Evolutionary conservation across 1,140 invertebrate genomes (phyloP), one percentile per base, ranked within the genome.

Genomic region (Drosophila eugracilis): DNA sequence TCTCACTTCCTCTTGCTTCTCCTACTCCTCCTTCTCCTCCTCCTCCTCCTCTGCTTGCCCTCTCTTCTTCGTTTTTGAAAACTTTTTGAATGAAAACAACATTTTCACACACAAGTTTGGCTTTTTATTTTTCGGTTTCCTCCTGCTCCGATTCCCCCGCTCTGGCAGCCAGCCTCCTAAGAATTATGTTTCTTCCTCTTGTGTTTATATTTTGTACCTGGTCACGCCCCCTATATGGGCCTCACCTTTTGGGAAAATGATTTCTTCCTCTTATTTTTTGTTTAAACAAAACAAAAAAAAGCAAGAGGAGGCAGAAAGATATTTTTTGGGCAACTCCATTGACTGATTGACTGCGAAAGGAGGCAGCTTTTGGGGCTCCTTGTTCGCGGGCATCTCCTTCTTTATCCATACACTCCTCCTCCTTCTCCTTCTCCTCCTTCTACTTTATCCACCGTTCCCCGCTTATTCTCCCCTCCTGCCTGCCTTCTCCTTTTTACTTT

Each of bases 71-170:
- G n/a, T n/a, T n/a, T 49, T 50, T 30, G 22, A 66, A 83, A 83
- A 83, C 75, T 84, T 83, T 84, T 83, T 83, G 75, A 84, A 83
- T 83, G 79, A 83, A 83, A 84, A 83, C 78, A 78, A 75, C 22
- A 84, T 67, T 84, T 83, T 78, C 79, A 75, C 58, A 84, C 79
- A 81, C 71, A 69, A 69, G 60, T 69, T 69, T 53, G 47, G 47
- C 28, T 19, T 66, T 42, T 65, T 65, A 32, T 66, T 67, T 37
- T 66, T 67, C 30, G 7, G 34, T 48, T 19, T 22, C 41, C n/a
- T n/a, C n/a, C n/a, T n/a, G n/a, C n/a, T n/a, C n/a, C n/a, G n/a
- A n/a, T n/a, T 66, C 42, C 63, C 37, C 44, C 24, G 4, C 39
- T 26, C 28, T 17, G 32, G 53, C 39, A 22, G 36, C 34, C 39